Base-by-base conservation (phyloP, 1,140 invertebrate species). In the Phymorhynchus buccinoides region DNA sequence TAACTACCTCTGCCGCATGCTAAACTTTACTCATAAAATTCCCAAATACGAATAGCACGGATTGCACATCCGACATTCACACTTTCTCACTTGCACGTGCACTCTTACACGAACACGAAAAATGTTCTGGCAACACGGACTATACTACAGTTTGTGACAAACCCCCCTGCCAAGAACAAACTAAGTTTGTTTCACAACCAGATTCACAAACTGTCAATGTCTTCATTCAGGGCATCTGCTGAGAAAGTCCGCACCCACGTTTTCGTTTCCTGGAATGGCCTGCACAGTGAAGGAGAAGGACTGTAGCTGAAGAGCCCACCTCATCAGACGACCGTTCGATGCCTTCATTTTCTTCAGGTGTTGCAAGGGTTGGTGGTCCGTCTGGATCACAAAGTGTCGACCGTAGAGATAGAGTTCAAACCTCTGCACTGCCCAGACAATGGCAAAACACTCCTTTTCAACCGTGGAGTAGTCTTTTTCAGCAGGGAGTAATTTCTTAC, bases 331-430 rank as follows among this genome's bases (percentile, higher is more conserved):
- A 3, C 18, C 18, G 56, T 22, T 62, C 7, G 6, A 7, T 3
- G 56, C 3, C 27, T 22, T 7, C 6, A 22, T 12, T 7, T 22
- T 7, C 7, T 7, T 7, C 18, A 62, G 56, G 27, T 12, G 27
- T 3, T 3, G 16, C 16, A 62, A 27, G 7, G 56, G 18, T 22
- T 77, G 66, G 32, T 80, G 48, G 66, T 89, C 86, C 1, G 86
- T 88, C 62, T 89, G 84, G n/a, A 89, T 39, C 0, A 88, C 56
- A 82, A 89, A 87, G 22, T 84, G 32, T 66, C 18, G 75, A 14
- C 88, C 88, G 79, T 84, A 89, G 30, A 88, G 44, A 48, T 85
- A 88, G 1, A 14, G 35, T 22, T 87, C 77, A 66, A 88, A 88
- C 62, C 87, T 87, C 3, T 71, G 9, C 1, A 88, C 77, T 7